A percentile compares a stretch with the other conserved stretches of the same genome.
Conservation (phyloP, 2,113 vertebrate species). For the Eudyptes chrysolophus region DNA sequence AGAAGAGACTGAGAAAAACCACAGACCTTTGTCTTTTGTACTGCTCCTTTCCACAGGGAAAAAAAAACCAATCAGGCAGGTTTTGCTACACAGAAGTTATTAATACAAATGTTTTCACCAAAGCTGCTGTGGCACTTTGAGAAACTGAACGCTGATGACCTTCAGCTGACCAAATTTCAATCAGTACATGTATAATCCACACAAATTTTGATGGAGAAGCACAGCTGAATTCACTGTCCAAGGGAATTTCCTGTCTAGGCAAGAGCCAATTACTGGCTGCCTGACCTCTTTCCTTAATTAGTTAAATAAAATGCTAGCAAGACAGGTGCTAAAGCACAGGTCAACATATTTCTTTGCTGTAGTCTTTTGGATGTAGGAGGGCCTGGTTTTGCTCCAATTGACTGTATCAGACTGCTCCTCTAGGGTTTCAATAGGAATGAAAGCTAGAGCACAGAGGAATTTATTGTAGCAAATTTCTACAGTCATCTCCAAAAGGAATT, state of each 20-base stretch:
- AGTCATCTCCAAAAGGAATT: background rate
- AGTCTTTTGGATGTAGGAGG: background rate
- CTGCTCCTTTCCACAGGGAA: background rate
- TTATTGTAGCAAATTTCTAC: background rate
- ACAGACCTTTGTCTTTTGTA: background rate
- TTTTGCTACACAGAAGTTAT: background rate
- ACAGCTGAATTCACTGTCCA: background rate
- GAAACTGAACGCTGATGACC: background rate
- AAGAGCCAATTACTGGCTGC: background rate
- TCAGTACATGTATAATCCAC: background rate
- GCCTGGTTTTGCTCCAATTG: background rate
- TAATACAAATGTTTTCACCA: background rate
- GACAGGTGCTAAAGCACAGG: background rate
- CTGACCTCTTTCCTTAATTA: background rate
- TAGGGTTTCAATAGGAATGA: background rate
- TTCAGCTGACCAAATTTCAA: background rate
- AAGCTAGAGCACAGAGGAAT: background rate
- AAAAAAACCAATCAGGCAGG: background rate
- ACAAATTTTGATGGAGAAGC: background rate
- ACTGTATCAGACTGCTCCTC: background rate
- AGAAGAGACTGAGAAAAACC: background rate
- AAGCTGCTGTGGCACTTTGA: background rate
- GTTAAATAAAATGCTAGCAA: background rate
- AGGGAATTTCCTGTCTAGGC: background rate
- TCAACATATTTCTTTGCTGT: background rate